Evolutionary conservation across 2,113 vertebrate genomes (phyloP).

Genomic region (Gnathonemus echidnorhynchus): DNA sequence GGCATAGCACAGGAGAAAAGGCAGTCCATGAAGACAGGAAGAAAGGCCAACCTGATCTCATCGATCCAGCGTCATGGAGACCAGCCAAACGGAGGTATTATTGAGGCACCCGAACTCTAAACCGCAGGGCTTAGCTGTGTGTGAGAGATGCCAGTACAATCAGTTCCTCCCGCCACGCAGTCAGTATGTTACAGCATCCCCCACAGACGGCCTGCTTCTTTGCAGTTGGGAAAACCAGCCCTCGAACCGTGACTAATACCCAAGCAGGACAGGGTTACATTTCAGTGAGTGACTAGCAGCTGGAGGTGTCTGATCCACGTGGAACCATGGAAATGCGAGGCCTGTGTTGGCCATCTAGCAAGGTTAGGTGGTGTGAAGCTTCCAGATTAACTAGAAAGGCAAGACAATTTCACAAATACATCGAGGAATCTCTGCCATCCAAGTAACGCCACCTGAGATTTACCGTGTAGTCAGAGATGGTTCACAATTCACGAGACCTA

Average conservation of each 20-base stretch:
- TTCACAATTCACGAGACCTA: background rate
- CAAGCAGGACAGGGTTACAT: background rate
- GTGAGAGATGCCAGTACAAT: background rate
- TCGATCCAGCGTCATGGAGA: background rate
- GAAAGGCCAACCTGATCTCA: background rate
- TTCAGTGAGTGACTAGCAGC: background rate
- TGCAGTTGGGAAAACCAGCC: background rate
- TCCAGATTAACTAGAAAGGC: background rate
- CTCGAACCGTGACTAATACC: background rate
- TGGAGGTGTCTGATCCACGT: background rate
- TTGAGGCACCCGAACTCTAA: background rate
- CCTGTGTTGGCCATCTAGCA: background rate
- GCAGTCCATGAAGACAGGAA: background rate
- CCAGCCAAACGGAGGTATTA: background rate
- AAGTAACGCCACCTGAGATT: background rate
- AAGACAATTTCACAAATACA: background rate
- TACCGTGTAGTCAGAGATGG: background rate
- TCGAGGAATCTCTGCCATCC: background rate
- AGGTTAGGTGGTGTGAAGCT: background rate
- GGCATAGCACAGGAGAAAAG: background rate
- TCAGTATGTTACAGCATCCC: background rate
- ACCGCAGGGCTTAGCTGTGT: background rate
- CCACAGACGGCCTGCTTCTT: background rate
- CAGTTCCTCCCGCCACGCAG: background rate
- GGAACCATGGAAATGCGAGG: background rate